These are phyloP conservation scores for Pituophis catenifer DNA, from an alignment of 2,113 vertebrate genomes.

Conservation along the genomic window DNA sequence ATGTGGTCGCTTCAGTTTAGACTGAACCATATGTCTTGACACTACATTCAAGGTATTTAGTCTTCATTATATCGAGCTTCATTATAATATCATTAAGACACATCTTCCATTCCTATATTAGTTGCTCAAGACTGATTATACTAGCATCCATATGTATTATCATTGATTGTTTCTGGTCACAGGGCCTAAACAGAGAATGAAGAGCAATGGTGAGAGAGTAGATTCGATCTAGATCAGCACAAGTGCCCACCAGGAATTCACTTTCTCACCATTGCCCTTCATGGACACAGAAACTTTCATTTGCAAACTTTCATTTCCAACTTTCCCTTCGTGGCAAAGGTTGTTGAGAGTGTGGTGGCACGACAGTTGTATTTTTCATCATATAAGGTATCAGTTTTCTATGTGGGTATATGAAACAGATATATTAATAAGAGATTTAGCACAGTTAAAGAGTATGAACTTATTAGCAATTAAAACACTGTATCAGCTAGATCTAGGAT, in stretches of 20 bases:
- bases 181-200: neutral
- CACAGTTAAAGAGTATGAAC: neutral
- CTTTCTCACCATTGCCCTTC: neutral
- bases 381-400: neutral
- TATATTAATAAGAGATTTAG: neutral
- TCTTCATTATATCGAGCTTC: neutral
- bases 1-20: neutral
- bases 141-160: neutral
- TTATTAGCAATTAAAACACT: neutral
- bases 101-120: neutral
- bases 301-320: neutral
- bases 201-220: neutral
- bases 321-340: too few relatives aligned
- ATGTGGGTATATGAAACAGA: neutral
- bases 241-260: neutral
- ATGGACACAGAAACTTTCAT: neutral
- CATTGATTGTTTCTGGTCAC: neutral
- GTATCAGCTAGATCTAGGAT: neutral
- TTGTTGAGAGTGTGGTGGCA: too few relatives aligned
- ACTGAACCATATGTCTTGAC: neutral
- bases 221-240: neutral
- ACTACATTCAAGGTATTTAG: neutral
- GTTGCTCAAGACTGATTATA: neutral
- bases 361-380: neutral
- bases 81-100: neutral